A percentile compares a stretch with the other conserved stretches of the same genome.
phyloP scores from a whole-genome alignment of 2,113 vertebrate species.

The Synchiropus splendidus region DNA sequence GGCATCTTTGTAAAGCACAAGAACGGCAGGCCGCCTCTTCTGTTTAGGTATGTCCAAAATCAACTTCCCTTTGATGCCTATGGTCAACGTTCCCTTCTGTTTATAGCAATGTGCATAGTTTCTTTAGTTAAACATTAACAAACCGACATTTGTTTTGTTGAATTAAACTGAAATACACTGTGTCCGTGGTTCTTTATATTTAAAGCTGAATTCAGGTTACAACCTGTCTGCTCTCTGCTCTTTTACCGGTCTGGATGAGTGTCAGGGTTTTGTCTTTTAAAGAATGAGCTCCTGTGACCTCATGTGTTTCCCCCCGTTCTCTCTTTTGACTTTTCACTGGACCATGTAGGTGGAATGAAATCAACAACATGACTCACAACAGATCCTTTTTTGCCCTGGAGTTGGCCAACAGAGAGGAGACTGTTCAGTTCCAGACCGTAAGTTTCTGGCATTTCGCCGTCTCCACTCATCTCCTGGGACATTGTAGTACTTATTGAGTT shows the following conservation, averaged over 20 bases:
- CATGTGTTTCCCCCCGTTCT: conserved; percentile 15
- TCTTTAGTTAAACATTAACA: too few relatives aligned
- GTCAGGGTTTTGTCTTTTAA: too few relatives aligned
- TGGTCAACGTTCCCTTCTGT: neutral
- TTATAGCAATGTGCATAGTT: conserved; percentile 11
- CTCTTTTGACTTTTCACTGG: conserved; percentile 32
- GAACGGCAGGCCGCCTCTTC: conserved; percentile 78
- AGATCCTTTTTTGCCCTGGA: conserved; percentile 94
- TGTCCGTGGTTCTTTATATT: too few relatives aligned
- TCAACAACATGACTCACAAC: conserved; percentile 97
- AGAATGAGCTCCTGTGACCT: conserved; percentile 18
- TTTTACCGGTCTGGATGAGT: too few relatives aligned
- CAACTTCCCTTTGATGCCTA: too few relatives aligned
- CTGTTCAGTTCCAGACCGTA: conserved; percentile 95
- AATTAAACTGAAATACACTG: too few relatives aligned
- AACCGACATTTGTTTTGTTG: too few relatives aligned
- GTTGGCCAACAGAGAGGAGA: conserved; percentile 89
- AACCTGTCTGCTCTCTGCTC: too few relatives aligned
- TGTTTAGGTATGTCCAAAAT: conserved; percentile 73
- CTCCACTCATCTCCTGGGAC: neutral
- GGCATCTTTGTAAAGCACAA: conserved; percentile 95
- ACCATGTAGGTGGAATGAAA: conserved; percentile 86
- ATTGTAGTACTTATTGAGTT: conserved; percentile 26
- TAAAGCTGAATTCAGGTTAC: too few relatives aligned
- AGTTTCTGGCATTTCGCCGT: conserved; percentile 51